phyloP scores from a whole-genome alignment of 2,888 invertebrate species.

The Eupeodes luniger region DNA sequence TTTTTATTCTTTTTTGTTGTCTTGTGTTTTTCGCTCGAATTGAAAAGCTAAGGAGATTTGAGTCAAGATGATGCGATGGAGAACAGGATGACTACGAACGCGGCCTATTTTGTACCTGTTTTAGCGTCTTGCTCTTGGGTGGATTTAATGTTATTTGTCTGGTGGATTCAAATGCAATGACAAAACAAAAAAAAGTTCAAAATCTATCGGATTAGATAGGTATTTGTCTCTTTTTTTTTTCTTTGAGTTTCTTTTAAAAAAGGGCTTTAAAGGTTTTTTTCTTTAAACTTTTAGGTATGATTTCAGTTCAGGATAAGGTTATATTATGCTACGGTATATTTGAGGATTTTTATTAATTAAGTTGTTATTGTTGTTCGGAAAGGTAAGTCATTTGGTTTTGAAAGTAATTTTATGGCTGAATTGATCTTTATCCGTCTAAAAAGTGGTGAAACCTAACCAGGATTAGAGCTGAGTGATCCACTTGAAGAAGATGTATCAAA shows the following conservation, averaged over 20 bases:
- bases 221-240: slow-evolving; percentile 33
- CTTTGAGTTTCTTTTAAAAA: slow-evolving; percentile 3
- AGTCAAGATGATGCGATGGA: slow-evolving; percentile 6
- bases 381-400: neutral
- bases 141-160: slow-evolving; percentile 46
- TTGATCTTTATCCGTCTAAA: no score
- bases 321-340: neutral
- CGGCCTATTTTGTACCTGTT: neutral
- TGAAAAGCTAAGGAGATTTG: slow-evolving; percentile 37
- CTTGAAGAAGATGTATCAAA: no score
- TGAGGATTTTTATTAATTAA: neutral
- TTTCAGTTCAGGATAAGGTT: neutral
- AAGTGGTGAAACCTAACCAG: no score
- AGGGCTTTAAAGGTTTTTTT: slow-evolving; percentile 1
- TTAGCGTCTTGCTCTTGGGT: slow-evolving; percentile 5
- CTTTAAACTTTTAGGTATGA: neutral
- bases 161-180: slow-evolving; percentile 44
- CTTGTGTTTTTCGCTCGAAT: slow-evolving; percentile 39
- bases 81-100: neutral
- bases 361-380: neutral
- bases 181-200: slow-evolving; percentile 44
- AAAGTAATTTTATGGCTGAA: slow-evolving; percentile 8
- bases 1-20: slow-evolving; percentile 19
- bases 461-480: no score
- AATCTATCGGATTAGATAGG: slow-evolving; percentile 47